Percentiles rank a stretch among this genome's conserved stretches.
phyloP scores from a whole-genome alignment of 1,140 invertebrate species.

The Lepidurus packardi region DNA sequence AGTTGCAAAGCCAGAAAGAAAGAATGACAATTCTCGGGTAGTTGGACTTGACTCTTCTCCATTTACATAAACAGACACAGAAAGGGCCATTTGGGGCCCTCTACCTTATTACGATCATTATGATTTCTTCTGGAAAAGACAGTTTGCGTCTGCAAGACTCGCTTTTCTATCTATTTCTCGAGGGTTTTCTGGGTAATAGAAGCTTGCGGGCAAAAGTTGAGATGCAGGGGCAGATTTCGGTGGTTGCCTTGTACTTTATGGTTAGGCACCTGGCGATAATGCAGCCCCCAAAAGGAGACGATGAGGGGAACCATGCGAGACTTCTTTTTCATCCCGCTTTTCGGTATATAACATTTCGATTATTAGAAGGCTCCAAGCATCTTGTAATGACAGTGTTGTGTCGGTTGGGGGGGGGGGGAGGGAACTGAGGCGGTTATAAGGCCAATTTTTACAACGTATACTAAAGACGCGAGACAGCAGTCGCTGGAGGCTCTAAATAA shows the following conservation, averaged over 20 bases:
- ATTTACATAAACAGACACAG: slow-evolving; percentile 10
- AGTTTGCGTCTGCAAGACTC: neutral
- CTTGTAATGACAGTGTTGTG: slow-evolving; percentile 19
- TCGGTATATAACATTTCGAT: slow-evolving; percentile 15
- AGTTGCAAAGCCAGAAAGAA: neutral
- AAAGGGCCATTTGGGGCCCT: neutral
- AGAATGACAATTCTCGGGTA: neutral
- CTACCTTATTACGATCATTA: slow-evolving; percentile 10
- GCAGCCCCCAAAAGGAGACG: neutral
- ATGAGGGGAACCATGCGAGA: neutral
- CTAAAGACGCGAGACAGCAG: slow-evolving; percentile 7
- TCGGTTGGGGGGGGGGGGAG: neutral
- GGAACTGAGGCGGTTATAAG: slow-evolving; percentile 9
- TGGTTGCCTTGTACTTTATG: slow-evolving; percentile 10
- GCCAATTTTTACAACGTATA: neutral
- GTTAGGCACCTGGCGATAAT: slow-evolving; percentile 18
- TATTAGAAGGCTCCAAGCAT: slow-evolving; percentile 10
- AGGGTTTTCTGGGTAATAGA: neutral
- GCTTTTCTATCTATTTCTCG: neutral
- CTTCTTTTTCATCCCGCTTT: neutral
- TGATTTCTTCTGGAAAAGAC: slow-evolving; percentile 15
- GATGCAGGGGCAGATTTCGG: slow-evolving; percentile 17
- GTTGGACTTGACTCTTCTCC: neutral
- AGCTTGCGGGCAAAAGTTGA: slow-evolving; percentile 1
- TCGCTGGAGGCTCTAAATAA: neutral